Evolutionary conservation across 2,888 invertebrate species (phyloP).

Genomic region (Xylota segnis): DNA sequence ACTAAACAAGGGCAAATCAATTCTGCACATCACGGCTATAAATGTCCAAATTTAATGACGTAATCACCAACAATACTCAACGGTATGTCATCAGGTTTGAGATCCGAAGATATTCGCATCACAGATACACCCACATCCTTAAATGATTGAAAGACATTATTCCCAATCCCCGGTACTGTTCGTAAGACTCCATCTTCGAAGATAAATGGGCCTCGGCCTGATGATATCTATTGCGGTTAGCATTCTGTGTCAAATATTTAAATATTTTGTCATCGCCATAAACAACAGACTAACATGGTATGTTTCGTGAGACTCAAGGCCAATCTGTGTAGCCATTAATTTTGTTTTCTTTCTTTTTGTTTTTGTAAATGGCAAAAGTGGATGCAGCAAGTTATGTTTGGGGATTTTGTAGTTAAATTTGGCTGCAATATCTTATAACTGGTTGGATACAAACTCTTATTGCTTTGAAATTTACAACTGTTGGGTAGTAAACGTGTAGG

Average conservation of each 20-base stretch:
- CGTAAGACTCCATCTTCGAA: conserved; percentile 1
- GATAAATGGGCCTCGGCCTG: background rate
- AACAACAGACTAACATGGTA: background rate
- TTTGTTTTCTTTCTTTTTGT: conserved; percentile 8
- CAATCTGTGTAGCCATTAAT: conserved; percentile 13
- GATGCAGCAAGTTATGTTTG: conserved; percentile 13
- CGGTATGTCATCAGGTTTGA: background rate
- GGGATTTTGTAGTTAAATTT: conserved; percentile 5
- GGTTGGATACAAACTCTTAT: background rate
- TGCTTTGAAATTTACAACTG: background rate
- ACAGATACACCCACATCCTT: background rate
- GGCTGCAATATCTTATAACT: background rate
- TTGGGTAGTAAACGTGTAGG: background rate
- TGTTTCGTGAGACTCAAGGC: conserved; percentile 43
- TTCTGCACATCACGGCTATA: background rate
- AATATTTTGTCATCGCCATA: conserved; percentile 30
- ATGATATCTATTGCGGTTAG: conserved; percentile 8
- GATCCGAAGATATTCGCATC: background rate
- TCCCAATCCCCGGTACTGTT: background rate
- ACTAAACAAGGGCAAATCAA: background rate
- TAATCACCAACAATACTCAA: background rate
- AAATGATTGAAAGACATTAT: background rate
- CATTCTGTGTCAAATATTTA: conserved; percentile 29
- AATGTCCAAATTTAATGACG: background rate
- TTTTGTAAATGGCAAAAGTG: background rate